Percentiles rank a stretch among this genome's conserved stretches.
phyloP scores from a whole-genome alignment of 2,113 vertebrate genomes.

The Lophura nycthemera region DNA sequence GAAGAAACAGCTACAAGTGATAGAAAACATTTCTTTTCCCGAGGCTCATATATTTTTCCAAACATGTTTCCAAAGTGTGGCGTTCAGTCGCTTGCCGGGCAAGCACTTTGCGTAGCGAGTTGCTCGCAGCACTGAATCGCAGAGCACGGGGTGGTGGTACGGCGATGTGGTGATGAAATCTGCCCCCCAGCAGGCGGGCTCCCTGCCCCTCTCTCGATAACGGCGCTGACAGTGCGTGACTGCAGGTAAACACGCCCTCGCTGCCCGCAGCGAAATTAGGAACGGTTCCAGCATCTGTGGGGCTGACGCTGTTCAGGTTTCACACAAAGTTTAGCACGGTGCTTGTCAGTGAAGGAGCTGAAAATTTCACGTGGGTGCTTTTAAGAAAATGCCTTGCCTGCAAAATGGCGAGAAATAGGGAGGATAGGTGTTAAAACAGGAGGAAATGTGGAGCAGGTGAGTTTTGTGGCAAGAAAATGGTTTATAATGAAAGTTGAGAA shows the following conservation, averaged over 20 bases:
- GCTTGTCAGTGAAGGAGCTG: neutral
- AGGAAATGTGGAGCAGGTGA: neutral
- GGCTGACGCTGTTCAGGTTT: neutral
- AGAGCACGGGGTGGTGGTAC: neutral
- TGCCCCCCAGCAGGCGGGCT: neutral
- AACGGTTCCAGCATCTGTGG: neutral
- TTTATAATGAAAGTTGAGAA: neutral
- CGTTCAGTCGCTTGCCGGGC: neutral
- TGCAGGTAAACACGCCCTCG: neutral
- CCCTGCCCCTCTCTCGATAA: neutral
- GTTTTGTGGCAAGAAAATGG: neutral
- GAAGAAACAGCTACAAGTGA: rapidly evolving
- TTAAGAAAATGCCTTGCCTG: neutral
- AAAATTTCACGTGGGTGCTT: neutral
- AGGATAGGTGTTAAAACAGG: neutral
- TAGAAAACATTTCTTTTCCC: neutral
- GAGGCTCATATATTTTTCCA: neutral
- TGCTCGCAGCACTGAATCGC: constrained; percentile 41
- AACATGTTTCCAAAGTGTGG: neutral
- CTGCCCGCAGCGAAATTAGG: neutral
- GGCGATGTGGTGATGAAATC: neutral
- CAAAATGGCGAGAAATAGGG: neutral
- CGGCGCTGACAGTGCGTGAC: neutral
- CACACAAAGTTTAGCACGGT: neutral
- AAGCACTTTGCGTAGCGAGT: constrained; percentile 18